phyloP scores from a whole-genome alignment of 2,888 invertebrate species.

The Oscheius sp. region DNA sequence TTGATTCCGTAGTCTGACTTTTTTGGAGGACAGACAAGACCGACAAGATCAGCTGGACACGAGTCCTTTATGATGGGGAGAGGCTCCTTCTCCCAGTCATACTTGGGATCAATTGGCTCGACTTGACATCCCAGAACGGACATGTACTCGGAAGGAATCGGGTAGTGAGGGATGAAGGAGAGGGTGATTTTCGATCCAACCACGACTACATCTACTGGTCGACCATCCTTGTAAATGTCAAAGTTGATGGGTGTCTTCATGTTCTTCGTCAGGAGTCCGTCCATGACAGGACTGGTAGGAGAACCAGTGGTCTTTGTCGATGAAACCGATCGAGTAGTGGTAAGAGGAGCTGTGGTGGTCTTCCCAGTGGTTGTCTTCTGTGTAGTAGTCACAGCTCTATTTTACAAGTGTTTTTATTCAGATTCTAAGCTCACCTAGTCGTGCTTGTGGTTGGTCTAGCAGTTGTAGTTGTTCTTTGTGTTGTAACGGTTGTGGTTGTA shows the following conservation, averaged over 20 bases:
- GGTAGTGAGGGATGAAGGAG: constrained; percentile 71
- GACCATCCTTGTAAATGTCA: constrained; percentile 73
- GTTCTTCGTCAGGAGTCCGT: background rate
- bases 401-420: no score
- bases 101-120: constrained; percentile 70
- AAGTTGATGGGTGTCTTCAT: constrained; percentile 64
- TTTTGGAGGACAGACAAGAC: constrained; percentile 72
- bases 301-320: background rate
- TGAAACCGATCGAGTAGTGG: background rate
- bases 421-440: constrained; percentile 5
- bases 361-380: constrained; percentile 11
- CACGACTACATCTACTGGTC: constrained; percentile 72
- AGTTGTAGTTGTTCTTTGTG: constrained; percentile 43
- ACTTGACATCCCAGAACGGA: constrained; percentile 72
- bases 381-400: background rate
- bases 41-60: constrained; percentile 71
- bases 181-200: constrained; percentile 72
- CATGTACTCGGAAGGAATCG: constrained; percentile 70
- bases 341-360: background rate
- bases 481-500: constrained; percentile 10
- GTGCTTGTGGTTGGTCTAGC: constrained; percentile 9
- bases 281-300: constrained; percentile 4
- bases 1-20: constrained; percentile 71
- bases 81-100: constrained; percentile 73
- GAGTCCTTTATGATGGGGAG: constrained; percentile 68